A percentile compares a stretch with the other conserved stretches of the same genome.
Conservation (phyloP, 2,797 vertebrate genomes). For the Spheniscus humboldti region DNA sequence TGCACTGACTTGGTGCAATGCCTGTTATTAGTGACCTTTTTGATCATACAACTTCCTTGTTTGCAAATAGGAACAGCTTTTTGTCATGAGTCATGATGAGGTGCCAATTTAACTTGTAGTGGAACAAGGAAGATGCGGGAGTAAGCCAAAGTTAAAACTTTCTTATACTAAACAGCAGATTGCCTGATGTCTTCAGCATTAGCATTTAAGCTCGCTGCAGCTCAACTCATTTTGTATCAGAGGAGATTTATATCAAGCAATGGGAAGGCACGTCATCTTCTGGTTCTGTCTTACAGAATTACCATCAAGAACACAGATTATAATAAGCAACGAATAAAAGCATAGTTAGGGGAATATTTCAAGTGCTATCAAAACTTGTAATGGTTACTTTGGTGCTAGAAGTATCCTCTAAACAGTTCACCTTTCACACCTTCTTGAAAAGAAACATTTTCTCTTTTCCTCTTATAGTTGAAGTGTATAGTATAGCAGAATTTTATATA, state of each 20-base stretch:
- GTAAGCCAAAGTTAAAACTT: constrained; percentile 66
- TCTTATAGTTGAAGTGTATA: neutral
- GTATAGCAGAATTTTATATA: neutral
- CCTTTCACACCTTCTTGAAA: neutral
- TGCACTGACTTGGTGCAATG: neutral
- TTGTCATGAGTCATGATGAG: constrained; percentile 19
- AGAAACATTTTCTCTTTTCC: neutral
- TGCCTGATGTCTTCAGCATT: constrained; percentile 70
- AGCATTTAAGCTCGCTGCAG: constrained; percentile 75
- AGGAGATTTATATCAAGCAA: constrained; percentile 77
- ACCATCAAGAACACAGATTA: constrained; percentile 69
- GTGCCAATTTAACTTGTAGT: constrained; percentile 40
- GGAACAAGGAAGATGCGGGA: constrained; percentile 16
- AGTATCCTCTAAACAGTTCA: constrained; percentile 46
- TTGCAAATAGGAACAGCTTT: constrained; percentile 49
- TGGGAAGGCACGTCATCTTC: constrained; percentile 72
- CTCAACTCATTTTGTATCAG: constrained; percentile 73
- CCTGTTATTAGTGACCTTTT: constrained; percentile 2
- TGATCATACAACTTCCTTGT: constrained; percentile 12
- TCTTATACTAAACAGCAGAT: constrained; percentile 73
- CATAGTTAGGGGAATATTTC: constrained; percentile 62
- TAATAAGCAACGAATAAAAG: constrained; percentile 70
- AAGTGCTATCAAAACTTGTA: constrained; percentile 51
- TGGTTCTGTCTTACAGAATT: constrained; percentile 72
- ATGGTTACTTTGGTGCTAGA: constrained; percentile 57